A percentile compares a stretch with the other conserved stretches of the same genome.
phyloP scores from a whole-genome alignment of 2,888 invertebrate species.

The Acanthococcus lagerstroemiae region DNA sequence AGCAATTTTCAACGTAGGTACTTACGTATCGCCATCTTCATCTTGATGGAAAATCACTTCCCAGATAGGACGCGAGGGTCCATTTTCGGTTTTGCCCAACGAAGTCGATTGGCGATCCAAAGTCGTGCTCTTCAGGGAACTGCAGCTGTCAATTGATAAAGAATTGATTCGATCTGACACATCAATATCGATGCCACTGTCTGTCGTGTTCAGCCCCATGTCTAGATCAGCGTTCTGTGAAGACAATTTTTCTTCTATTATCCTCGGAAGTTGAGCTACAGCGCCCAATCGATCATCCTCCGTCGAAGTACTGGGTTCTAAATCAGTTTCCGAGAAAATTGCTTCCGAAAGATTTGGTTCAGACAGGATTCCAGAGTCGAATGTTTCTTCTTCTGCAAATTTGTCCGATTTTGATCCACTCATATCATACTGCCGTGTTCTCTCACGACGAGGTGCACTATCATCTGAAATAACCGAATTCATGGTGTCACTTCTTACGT shows the following conservation, averaged over 20 bases:
- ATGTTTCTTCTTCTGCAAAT: conserved; percentile 7
- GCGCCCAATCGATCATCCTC: background rate
- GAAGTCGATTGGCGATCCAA: too few species aligned
- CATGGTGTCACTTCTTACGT: background rate
- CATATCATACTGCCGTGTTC: conserved; percentile 4
- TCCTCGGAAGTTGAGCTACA: too few species aligned
- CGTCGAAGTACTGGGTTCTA: background rate
- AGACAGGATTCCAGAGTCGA: conserved; percentile 32
- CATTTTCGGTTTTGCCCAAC: too few species aligned
- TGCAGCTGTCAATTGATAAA: too few species aligned
- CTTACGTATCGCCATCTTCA: conserved; percentile 83
- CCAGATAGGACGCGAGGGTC: too few species aligned
- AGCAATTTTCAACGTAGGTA: conserved; percentile 38
- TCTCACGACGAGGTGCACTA: background rate
- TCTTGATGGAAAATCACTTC: conserved; percentile 67
- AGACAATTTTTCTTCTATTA: too few species aligned
- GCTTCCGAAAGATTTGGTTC: conserved; percentile 23
- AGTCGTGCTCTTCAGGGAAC: too few species aligned
- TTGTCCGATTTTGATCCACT: conserved; percentile 8
- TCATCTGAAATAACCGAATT: conserved; percentile 19
- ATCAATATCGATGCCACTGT: background rate
- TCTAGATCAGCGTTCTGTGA: too few species aligned
- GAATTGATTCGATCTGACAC: too few species aligned
- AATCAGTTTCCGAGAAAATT: conserved; percentile 15
- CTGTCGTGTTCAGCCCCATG: too few species aligned